Evolutionary conservation across 2,888 invertebrate genomes (phyloP).

Genomic region (Chymomyza fuscimana): DNA sequence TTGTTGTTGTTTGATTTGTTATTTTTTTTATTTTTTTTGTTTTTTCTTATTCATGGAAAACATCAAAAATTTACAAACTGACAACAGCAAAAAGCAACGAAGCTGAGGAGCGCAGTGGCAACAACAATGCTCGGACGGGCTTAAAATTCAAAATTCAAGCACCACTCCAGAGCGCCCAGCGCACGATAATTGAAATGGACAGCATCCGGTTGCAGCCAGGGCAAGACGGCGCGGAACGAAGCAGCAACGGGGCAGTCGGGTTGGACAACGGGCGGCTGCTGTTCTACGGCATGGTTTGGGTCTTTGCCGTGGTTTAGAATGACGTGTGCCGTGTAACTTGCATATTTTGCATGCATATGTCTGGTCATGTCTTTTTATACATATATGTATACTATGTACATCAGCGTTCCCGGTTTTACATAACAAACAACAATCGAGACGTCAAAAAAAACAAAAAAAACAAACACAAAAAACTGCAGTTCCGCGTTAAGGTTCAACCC

Average conservation of each 20-base stretch:
- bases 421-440: conserved; percentile 22
- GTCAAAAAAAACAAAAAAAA: background rate
- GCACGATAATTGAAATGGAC: conserved; percentile 76
- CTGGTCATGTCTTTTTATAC: background rate
- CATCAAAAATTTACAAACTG: conserved; percentile 63
- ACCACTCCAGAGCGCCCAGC: conserved; percentile 65
- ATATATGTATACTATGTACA: conserved; percentile 24
- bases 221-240: conserved; percentile 9
- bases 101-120: conserved; percentile 20
- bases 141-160: conserved; percentile 75
- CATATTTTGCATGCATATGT: conserved; percentile 11
- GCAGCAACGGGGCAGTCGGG: conserved; percentile 13
- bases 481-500: background rate
- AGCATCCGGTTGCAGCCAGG: conserved; percentile 69
- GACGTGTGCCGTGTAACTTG: conserved; percentile 42
- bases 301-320: conserved; percentile 28
- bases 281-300: background rate
- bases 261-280: background rate
- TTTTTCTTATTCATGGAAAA: conserved; percentile 29
- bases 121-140: conserved; percentile 48
- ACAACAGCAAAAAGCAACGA: conserved; percentile 44
- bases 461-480: conserved; percentile 1
- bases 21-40: conserved; percentile 21
- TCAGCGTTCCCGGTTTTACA: conserved; percentile 22
- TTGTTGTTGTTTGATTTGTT: background rate